A percentile compares a stretch with the other conserved stretches of the same genome.
Evolutionary conservation across 1,140 invertebrate species (phyloP).

Genomic region (Nephotettix cincticeps): DNA sequence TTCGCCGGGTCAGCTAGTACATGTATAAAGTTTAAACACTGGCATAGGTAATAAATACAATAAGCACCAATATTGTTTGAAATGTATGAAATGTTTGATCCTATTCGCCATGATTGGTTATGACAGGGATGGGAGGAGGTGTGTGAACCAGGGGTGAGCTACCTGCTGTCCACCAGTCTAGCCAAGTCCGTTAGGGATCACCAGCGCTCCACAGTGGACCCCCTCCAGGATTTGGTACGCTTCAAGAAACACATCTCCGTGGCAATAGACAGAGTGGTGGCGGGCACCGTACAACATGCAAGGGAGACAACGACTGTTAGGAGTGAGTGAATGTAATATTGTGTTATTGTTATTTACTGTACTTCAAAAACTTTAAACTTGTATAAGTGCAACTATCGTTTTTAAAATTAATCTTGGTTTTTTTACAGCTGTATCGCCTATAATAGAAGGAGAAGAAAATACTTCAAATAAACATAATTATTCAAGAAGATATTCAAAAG

Average conservation of each 20-base stretch:
- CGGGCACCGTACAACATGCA: constrained; percentile 29
- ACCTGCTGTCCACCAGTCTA: constrained; percentile 54
- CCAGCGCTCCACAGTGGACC: constrained; percentile 48
- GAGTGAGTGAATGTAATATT: constrained; percentile 23
- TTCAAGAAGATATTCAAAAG: background rate
- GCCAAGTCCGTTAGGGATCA: constrained; percentile 52
- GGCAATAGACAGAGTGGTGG: constrained; percentile 52
- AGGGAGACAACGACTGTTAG: background rate
- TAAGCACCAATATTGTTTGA: no score
- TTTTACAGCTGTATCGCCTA: constrained; percentile 29
- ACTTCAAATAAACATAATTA: background rate
- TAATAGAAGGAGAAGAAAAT: constrained; percentile 34
- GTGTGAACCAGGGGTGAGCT: constrained; percentile 53
- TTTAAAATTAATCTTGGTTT: background rate
- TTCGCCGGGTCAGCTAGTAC: no score
- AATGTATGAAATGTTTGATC: no score
- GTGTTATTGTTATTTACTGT: background rate
- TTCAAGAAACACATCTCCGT: constrained; percentile 59
- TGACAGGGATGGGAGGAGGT: constrained; percentile 62
- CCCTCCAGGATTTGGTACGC: constrained; percentile 45
- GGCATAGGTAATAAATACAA: no score
- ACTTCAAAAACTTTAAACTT: background rate
- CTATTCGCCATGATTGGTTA: no score
- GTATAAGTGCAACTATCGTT: background rate
- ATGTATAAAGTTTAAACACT: no score